Evolutionary conservation across 2,888 invertebrate genomes (phyloP), one percentile per base, ranked within the genome.

Genomic region (Andrena marginata): DNA sequence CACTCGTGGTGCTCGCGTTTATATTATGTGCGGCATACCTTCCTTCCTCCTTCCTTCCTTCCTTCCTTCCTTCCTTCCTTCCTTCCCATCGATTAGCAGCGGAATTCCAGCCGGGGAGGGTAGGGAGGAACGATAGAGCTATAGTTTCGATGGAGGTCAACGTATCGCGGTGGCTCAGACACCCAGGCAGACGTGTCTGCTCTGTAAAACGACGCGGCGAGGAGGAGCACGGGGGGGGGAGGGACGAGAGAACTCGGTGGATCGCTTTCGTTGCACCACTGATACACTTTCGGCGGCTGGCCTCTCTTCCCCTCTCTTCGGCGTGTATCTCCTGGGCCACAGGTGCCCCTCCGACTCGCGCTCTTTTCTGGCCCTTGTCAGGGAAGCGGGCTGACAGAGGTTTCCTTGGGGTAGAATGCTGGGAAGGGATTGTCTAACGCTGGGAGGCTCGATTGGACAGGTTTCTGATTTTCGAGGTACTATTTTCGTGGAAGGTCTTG

Each of bases 111-210:
- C 70, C 49, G 75, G 70, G 13, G 26, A 60, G 33, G 79, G 77
- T 67, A 69, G 80, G 72, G 77, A 74, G 60, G 74, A 84, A 78
- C 82, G 78, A 84, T 85, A 85, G 75, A 85, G 85, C 87, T 91
- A 91, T 90, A 89, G 89, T 90, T 91, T 90, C 88, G 82, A 90
- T 89, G 82, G 87, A 89, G 91, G 92, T 92, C 90, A 91, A 92
- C 87, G 92, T 91, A 92, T 90, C 82, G 81, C 87, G 85, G 82
- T 84, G 83, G 82, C 87, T 89, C 89, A 92, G 92, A 92, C 92
- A 87, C 88, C 78, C 87, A 85, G 86, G 23, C 90, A 92, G 92
- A 92, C 92, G 85, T 84, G 88, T 84, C 85, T 80, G 73, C 33
- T 78, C 88, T 90, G 90, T 92, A 90, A 90, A 90, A 85, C 79